These are phyloP conservation scores for Busseola fusca DNA, from an alignment of 2,888 invertebrate genomes.

Conservation along the genomic window DNA sequence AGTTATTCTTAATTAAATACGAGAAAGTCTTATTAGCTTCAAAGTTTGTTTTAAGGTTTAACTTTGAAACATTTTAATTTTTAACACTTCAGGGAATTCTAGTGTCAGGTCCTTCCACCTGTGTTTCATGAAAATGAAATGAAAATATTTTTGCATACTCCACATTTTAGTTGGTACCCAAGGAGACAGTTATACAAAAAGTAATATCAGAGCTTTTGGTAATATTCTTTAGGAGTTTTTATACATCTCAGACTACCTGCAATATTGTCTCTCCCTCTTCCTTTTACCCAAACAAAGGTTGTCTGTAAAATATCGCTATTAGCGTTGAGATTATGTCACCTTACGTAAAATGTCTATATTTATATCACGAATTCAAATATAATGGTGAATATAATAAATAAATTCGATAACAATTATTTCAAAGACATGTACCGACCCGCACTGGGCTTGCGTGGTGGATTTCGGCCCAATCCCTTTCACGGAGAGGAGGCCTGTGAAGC, in stretches of 20 bases:
- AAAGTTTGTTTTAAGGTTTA: conserved; percentile 56
- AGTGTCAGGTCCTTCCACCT: conserved; percentile 23
- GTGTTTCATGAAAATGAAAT: conserved; percentile 31
- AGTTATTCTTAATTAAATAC: conserved; percentile 68
- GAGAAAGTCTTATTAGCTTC: conserved; percentile 57
- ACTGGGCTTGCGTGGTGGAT: background rate
- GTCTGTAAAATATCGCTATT: background rate
- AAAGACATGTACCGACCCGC: background rate
- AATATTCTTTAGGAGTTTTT: conserved; percentile 5
- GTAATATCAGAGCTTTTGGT: conserved; percentile 14
- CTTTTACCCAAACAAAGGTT: background rate
- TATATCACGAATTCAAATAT: background rate
- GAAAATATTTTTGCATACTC: conserved; percentile 32
- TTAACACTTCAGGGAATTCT: conserved; percentile 47
- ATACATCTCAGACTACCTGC: background rate
- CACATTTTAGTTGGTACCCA: conserved; percentile 2
- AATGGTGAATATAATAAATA: no score
- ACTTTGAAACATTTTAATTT: conserved; percentile 58
- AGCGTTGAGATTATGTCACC: background rate
- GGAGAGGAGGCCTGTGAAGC: background rate
- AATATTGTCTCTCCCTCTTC: background rate
- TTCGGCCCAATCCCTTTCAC: no score
- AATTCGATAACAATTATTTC: background rate
- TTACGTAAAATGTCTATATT: background rate
- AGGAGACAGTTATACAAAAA: conserved; percentile 12